Base-by-base conservation (phyloP, 2,797 vertebrate genomes). In the Tachyglossus aculeatus region DNA sequence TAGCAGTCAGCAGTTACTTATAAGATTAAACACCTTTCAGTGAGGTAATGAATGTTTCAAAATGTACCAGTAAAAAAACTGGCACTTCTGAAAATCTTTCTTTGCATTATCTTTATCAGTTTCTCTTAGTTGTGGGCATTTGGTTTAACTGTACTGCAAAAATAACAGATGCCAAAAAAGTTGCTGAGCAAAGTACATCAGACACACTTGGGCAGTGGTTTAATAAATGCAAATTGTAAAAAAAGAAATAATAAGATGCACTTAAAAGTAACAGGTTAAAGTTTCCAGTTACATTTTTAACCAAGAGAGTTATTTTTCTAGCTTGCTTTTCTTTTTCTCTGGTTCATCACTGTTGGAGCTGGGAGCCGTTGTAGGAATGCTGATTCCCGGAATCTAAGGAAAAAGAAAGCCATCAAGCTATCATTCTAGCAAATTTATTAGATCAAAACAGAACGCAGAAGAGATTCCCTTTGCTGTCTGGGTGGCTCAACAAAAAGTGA, bases 251-350 rank as follows among this genome's bases (percentile, higher is more conserved):
- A 77, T 82, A 86, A 89, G 88, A 88, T 53, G 14, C 25, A 2
- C 55, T 83, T 79, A 67, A 83, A 87, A 86, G 45, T 71, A 83
- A 86, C 53, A 79, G 76, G 39, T 40, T 21, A 61, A 74, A 66
- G 9, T 1, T 50, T 7, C 41, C 74, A 65, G 56, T 67, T 10
- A 77, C 38, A 71, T 31, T 65, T 67, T n/a, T 67, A 37, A 48
- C 24, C 25, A 31, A 27, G 25, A 52, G 27, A 13, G 31, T 67
- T 93, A 93, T 70, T 91, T 78, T 67, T 71, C 48, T 44, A 82
- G 16, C 51, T 90, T 94, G 61, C 74, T 91, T 69, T 90, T 94
- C 88, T 94, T 94, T 24, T 62, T 79, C 39, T 82, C 76, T 2
- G 93, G 93, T 78, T 91, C 93, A 0, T 40, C 83, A 56, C 33